Percentiles rank a stretch among this genome's conserved stretches.
Conservation (phyloP, 2,797 vertebrate genomes). For the Discoglossus pictus region DNA sequence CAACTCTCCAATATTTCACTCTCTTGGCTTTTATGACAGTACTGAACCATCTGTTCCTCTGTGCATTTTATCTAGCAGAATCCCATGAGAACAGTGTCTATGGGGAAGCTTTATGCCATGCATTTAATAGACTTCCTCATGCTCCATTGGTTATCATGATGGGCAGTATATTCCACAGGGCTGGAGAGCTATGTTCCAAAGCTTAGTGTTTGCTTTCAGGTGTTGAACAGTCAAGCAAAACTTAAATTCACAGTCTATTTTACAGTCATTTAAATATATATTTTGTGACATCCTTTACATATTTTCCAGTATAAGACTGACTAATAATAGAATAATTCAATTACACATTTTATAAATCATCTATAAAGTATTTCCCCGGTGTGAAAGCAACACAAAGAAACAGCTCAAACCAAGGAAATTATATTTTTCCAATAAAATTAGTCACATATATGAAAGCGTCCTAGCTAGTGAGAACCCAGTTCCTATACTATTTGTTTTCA, state of each 20-base stretch:
- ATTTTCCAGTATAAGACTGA: too few species aligned
- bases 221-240: slow-evolving; percentile 29
- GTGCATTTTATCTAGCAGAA: slow-evolving; percentile 22
- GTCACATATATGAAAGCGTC: too few species aligned
- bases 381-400: too few species aligned
- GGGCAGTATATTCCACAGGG: slow-evolving; percentile 21
- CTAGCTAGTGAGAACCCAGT: too few species aligned
- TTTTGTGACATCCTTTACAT: too few species aligned
- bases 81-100: slow-evolving; percentile 30
- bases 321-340: too few species aligned
- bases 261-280: slow-evolving; percentile 22
- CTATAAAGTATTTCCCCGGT: too few species aligned
- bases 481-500: too few species aligned
- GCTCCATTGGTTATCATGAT: slow-evolving; percentile 36
- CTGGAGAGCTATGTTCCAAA: slow-evolving; percentile 2
- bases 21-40: slow-evolving; percentile 21
- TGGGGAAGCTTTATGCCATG: slow-evolving; percentile 37
- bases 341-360: too few species aligned
- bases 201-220: slow-evolving; percentile 10
- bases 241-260: slow-evolving; percentile 8
- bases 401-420: too few species aligned
- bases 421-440: too few species aligned
- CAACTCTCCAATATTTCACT: neutral
- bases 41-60: slow-evolving; percentile 33
- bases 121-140: slow-evolving; percentile 39